Evolutionary conservation across 2,888 invertebrate species (phyloP).

Genomic region (Spialia ferax): DNA sequence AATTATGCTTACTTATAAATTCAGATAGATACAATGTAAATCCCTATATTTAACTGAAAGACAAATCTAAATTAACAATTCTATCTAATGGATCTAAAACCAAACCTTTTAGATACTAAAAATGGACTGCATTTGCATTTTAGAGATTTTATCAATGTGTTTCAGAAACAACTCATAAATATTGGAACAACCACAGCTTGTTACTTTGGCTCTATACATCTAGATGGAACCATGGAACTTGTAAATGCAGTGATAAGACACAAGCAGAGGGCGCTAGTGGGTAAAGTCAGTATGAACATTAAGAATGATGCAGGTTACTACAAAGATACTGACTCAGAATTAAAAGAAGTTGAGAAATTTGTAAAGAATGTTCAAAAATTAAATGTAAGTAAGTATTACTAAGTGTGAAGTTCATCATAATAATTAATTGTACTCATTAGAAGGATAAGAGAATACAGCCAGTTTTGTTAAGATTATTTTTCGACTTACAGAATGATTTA

Average conservation of each 20-base stretch:
- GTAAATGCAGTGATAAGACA: conserved; percentile 88
- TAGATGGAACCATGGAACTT: conserved; percentile 89
- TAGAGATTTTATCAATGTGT: conserved; percentile 47
- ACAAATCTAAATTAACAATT: background rate
- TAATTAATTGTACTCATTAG: too few relatives aligned
- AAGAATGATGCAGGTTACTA: conserved; percentile 88
- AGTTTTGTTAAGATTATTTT: too few relatives aligned
- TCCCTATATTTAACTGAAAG: background rate
- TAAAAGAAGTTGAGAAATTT: conserved; percentile 88
- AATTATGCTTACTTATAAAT: too few relatives aligned
- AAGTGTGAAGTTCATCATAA: too few relatives aligned
- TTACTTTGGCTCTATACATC: conserved; percentile 94
- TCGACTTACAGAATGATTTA: conserved; percentile 86
- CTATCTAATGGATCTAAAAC: background rate
- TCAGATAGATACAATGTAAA: background rate
- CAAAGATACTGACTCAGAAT: conserved; percentile 87
- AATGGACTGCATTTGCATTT: background rate
- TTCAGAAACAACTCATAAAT: conserved; percentile 89
- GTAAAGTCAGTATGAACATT: conserved; percentile 95
- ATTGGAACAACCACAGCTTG: conserved; percentile 96
- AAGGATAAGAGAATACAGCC: too few relatives aligned
- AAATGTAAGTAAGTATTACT: conserved; percentile 25
- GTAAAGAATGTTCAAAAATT: conserved; percentile 80
- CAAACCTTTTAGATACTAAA: background rate
- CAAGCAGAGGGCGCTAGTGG: conserved; percentile 94